Evolutionary conservation across 2,888 invertebrate species (phyloP).

Genomic region (Plebejus argus): DNA sequence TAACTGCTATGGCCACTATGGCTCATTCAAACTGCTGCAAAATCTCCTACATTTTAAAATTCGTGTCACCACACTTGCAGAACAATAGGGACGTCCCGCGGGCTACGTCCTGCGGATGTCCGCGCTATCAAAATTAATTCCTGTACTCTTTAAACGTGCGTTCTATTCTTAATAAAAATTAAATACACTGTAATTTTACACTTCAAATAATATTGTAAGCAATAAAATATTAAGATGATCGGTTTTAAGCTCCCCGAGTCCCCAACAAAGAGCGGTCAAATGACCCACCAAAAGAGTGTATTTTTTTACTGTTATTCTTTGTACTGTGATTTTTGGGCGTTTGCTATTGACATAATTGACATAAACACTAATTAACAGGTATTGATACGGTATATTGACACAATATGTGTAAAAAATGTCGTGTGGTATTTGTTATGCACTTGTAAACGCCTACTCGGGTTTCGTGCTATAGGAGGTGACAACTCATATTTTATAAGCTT

Average conservation of each 20-base stretch:
- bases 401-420: neutral
- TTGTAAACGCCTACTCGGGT: conserved; percentile 14
- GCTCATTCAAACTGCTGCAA: no score
- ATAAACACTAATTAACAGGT: no score
- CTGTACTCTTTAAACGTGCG: neutral
- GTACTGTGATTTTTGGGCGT: neutral
- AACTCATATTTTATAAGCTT: neutral
- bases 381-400: neutral
- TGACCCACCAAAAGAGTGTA: neutral
- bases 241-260: neutral
- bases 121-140: neutral
- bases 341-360: neutral
- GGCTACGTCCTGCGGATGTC: neutral
- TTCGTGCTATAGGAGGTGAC: neutral
- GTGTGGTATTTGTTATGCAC: conserved; percentile 18
- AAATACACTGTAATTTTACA: no score
- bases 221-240: no score
- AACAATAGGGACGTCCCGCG: neutral
- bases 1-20: no score
- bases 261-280: neutral
- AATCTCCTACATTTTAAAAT: neutral
- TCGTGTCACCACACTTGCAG: neutral
- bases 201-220: no score
- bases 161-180: neutral
- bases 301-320: neutral